phyloP scores from a whole-genome alignment of 2,797 vertebrate species.

The Cirrhinus molitorella region DNA sequence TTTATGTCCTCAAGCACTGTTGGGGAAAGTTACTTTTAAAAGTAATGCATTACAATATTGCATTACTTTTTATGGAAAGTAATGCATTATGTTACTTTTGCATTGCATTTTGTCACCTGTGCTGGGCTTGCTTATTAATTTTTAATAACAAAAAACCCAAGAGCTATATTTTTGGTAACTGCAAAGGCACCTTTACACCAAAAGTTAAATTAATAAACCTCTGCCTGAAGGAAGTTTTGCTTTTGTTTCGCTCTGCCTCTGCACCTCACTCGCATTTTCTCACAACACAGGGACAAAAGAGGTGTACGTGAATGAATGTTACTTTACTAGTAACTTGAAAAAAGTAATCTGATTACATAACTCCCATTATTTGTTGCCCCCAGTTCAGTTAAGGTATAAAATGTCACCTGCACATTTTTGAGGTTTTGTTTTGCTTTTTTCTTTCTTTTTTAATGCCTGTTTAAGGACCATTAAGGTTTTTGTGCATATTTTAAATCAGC shows the following conservation, averaged over 20 bases:
- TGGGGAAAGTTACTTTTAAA: neutral
- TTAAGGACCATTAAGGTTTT: no score
- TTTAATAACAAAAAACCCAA: neutral
- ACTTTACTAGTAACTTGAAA: no score
- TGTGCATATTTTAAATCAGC: neutral
- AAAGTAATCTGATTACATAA: no score
- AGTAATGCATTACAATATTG: neutral
- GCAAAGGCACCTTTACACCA: neutral
- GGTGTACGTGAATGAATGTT: neutral
- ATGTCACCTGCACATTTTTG: no score
- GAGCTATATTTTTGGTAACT: neutral
- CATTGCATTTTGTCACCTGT: neutral
- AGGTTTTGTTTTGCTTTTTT: no score
- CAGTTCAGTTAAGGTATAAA: no score
- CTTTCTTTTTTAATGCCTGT: no score
- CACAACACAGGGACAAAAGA: neutral
- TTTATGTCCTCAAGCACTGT: neutral
- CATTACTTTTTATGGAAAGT: neutral
- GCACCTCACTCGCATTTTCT: no score
- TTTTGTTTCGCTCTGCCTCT: no score
- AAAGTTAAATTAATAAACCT: no score
- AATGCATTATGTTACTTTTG: neutral
- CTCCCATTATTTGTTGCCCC: no score
- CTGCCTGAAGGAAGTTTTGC: no score
- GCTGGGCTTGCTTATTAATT: neutral